These are phyloP conservation scores for Tipula lateralis DNA, from an alignment of 2,888 invertebrate genomes.

Conservation along the genomic window DNA sequence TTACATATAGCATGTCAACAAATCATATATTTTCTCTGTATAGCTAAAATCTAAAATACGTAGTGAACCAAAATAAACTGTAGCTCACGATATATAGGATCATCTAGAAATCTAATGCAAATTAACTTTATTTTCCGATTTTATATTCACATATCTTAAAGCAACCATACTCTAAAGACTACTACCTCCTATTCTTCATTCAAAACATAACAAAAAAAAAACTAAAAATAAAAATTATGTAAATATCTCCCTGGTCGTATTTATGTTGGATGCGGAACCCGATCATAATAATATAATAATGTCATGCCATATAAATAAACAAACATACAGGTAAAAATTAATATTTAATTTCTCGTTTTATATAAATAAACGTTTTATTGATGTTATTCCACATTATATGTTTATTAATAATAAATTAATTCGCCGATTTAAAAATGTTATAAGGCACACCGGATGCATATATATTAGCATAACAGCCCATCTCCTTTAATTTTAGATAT, in stretches of 20 bases:
- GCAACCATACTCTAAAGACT: not conserved
- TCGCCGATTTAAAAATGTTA: not conserved
- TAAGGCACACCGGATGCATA: not conserved
- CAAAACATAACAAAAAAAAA: not conserved
- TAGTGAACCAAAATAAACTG: not conserved
- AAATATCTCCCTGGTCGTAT: not conserved
- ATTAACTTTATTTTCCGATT: constrained; percentile 20
- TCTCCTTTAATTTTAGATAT: constrained; percentile 41
- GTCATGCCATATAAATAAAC: not conserved
- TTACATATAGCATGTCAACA: not conserved
- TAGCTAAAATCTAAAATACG: not conserved
- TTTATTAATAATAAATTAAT: not conserved
- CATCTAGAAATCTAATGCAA: not conserved
- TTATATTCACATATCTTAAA: constrained; percentile 7
- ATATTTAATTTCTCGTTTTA: not conserved
- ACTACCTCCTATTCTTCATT: not conserved
- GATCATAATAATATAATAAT: not conserved
- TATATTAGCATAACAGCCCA: not conserved
- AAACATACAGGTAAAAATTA: not conserved
- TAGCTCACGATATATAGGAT: not conserved
- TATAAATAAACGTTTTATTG: not conserved
- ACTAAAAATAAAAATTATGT: not conserved
- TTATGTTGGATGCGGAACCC: constrained; percentile 2
- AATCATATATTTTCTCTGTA: not conserved
- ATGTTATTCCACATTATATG: not conserved